phyloP scores from a whole-genome alignment of 2,113 vertebrate genomes.

The Hyperopisus bebe region DNA sequence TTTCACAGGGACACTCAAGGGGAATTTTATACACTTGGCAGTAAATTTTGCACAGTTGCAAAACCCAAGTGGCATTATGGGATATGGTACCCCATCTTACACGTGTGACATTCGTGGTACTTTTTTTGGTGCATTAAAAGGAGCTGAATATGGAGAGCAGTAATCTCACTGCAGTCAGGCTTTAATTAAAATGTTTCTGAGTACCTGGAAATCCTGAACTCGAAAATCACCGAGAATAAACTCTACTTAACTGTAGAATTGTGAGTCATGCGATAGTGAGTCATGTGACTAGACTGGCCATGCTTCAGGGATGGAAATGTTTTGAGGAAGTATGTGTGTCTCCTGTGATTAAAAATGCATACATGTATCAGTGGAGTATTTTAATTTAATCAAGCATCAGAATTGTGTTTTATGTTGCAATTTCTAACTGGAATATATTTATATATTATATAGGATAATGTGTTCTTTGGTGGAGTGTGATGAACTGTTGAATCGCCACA shows the following conservation, averaged over 20 bases:
- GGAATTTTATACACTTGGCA: neutral
- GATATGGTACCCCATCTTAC: neutral
- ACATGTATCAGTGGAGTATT: neutral
- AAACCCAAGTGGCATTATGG: neutral
- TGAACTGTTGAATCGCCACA: neutral
- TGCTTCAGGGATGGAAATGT: neutral
- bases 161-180: neutral
- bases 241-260: neutral
- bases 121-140: neutral
- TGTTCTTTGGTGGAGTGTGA: neutral
- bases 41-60: neutral
- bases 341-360: neutral
- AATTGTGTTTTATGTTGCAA: neutral
- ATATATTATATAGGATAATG: neutral
- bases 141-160: neutral
- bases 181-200: neutral
- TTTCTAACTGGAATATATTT: neutral
- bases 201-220: neutral
- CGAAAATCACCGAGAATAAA: neutral
- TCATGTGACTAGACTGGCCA: neutral
- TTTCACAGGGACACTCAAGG: neutral
- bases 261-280: neutral
- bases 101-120: neutral
- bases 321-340: neutral
- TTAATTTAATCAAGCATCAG: neutral